Base-by-base conservation (phyloP, 2,888 invertebrate species). In the Alcis repandata region DNA sequence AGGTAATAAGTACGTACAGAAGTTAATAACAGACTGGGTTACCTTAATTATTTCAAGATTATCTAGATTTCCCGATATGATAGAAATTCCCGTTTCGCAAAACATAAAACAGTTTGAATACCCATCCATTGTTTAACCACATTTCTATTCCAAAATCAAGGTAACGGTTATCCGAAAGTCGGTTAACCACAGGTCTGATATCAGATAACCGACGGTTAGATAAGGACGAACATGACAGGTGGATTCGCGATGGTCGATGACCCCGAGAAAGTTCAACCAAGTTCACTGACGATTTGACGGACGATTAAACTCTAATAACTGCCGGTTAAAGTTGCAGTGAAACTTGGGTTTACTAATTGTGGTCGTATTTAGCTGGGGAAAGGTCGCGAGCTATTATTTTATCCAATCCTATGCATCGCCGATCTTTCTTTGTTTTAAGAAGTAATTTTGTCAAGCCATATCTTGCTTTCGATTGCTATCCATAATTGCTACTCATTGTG, bases 221-320 rank as follows among this genome's bases (percentile, higher is more conserved):
- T 68, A 68, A 68, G 59, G 53, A 46, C 6, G 49, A 62, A 63
- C 54, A 58, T 68, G 67, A 65, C 71, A 68, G 68, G 68, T 71
- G 64, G 62, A 67, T 68, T 58, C 33, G 65, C 62, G 43, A 64
- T 43, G 67, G 68, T 56, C 68, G 49, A 63, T 15, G 70, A 70
- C 68, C 67, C 51, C 10, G 43, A 38, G 36, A 40, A 32, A 51
- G 68, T 68, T 70, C 60, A 70, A 57, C 56, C 54, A 63, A 68
- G 65, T 68, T 70, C 70, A 62, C 56, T 51, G 48, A 32, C 48
- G 58, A 60, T 66, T 66, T 66, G 40, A 66, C 65, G 57, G 65
- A 57, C 60, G 65, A 61, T 66, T 66, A 52, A 61, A 51, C 57
- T 32, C 45, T 57, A 66, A 60, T 64, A 57, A 57, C 63, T 22